These are phyloP conservation scores for Zoanthus sociatus DNA, from an alignment of 92 coral and sea anemone species.

Conservation along the genomic window DNA sequence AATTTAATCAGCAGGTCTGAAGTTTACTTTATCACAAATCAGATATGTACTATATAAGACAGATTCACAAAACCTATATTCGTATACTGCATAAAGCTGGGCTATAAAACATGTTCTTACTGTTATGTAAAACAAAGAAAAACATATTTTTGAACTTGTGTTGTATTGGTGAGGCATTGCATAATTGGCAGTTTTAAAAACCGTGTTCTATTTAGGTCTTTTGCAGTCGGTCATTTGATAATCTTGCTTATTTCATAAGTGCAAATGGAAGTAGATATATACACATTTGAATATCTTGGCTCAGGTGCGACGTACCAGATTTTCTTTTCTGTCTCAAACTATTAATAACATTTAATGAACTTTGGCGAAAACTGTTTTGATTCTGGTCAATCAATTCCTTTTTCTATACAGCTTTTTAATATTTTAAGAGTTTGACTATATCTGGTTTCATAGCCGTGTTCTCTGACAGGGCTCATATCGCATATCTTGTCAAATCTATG, in stretches of 20 bases:
- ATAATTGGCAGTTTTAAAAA: neutral
- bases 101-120: constrained; percentile 15
- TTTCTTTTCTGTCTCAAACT: too few species aligned
- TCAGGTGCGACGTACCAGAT: too few species aligned
- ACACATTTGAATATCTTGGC: neutral
- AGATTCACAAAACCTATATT: constrained; percentile 27
- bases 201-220: neutral
- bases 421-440: too few species aligned
- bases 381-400: too few species aligned
- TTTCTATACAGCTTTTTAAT: too few species aligned
- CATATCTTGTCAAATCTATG: too few species aligned
- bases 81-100: constrained; percentile 20
- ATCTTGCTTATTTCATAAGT: neutral
- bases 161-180: neutral
- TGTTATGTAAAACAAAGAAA: constrained; percentile 11
- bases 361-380: too few species aligned
- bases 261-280: neutral
- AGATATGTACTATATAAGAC: constrained; percentile 10
- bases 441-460: too few species aligned
- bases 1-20: constrained; percentile 48
- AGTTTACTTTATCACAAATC: constrained; percentile 32
- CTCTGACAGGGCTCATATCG: too few species aligned
- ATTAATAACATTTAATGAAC: too few species aligned
- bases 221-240: neutral
- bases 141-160: constrained; percentile 42